Evolutionary conservation across 1,140 invertebrate genomes (phyloP), one percentile per base, ranked within the genome.

Genomic region (Bombus pascuorum): DNA sequence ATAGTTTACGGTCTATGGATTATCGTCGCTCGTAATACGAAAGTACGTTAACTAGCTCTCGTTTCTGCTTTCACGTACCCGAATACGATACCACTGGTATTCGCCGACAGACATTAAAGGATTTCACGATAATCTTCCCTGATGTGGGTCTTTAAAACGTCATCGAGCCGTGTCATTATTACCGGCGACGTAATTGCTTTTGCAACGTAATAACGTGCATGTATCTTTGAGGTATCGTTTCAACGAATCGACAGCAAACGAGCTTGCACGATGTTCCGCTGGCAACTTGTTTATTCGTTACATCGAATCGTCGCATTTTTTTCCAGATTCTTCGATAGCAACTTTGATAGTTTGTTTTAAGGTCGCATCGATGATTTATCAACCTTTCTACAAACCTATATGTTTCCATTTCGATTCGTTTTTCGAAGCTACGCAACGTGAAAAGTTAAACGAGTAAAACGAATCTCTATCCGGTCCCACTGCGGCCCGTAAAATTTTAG

Each of bases 81-180:
- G 70, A 13, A 72, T 44, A 44, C 70, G 70, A 72, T 28, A 44
- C 70, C 39, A 5, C 25, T 13, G 13, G 39, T 39, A 72, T 42
- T 72, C 70, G 28, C 39, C 70, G 28, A 28, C 70, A n/a, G 39
- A 72, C 70, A n/a, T 44, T 72, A 72, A n/a, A 72, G 70, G 70
- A 44, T 44, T n/a, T 42, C 70, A 72, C 70, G 39, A 72, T 72
- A 72, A 72, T 72, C 70, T 72, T 72, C 70, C 25, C 28, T 44
- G 70, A 72, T 72, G n/a, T n/a, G 25, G 13, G 13, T 28, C 42
- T 72, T 72, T 72, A n/a, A 72, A 72, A 72, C 70, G 39, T 72
- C 70, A 42, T 44, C 70, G 70, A n/a, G 39, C 37, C 70, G 70
- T 42, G 70, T 72, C 70, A 42, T 28, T 72, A 72, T 72, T 72